Base-by-base conservation (phyloP, 2,888 invertebrate species). In the Clunio marinus region DNA sequence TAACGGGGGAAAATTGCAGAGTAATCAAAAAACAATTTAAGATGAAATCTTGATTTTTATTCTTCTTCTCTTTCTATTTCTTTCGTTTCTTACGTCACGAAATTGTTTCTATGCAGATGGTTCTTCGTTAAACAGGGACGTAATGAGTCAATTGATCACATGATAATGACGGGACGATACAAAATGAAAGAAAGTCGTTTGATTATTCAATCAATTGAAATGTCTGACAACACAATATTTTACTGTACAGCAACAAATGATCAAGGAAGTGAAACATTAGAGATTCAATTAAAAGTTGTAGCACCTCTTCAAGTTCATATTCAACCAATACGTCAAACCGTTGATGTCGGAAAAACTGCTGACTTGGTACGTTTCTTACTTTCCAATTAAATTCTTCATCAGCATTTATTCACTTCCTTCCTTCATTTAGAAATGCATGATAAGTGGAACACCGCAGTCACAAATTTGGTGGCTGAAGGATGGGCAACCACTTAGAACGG, bases 261-360 rank as follows among this genome's bases (percentile, higher is more conserved):
- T 3, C 81, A 81, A 71, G 83, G 83, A 32, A 81, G 80, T 71
- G 83, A 83, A 73, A 80, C 80, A 15, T 75, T 83, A 68, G 83
- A 83, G 76, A 78, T 83, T 45, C 79, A 82, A 71, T 73, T 83
- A 69, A 79, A 80, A 17, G 80, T 82, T 74, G 71, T 81, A 83
- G 90, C 89, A 73, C 86, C 89, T 25, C 81, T 92, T 73, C 84
- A 87, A 71, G 89, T 87, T 72, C 87, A 87, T 76, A 85, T 92
- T 72, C 86, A 89, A 79, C 90, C 89, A 69, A 84, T 85, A 74
- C 80, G 84, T 69, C 82, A 87, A 75, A 87, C 89, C 70, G 87
- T 91, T 65, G 94, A 93, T 78, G 84, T 89, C 67, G 92, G 91
- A 37, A 87, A 88, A 74, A 86, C 89, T 72, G 88, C 92, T 35